Evolutionary conservation across 1,140 invertebrate species (phyloP), one percentile per base, ranked within the genome.

Genomic region (Kradibia gibbosae): DNA sequence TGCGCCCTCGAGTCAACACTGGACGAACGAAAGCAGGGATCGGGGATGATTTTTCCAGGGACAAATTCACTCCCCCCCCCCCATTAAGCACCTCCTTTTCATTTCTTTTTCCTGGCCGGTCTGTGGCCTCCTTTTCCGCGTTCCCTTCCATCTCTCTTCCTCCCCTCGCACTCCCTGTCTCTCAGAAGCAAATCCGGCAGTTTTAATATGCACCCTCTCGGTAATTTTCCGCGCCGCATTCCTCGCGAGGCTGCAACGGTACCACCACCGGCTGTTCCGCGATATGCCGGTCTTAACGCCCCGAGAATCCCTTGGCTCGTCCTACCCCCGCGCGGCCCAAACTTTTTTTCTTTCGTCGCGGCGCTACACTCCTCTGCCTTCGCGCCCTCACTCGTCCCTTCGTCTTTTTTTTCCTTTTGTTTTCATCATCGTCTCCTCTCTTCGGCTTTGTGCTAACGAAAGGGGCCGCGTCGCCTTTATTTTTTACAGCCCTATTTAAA

Each of bases 131-230:
- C 55, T 60, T 36, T 25, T 36, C 20, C 62, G 31, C 7, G 13
- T 83, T 77, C 82, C 84, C 13, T 81, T 81, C 84, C 80, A 82
- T 82, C 85, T 75, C 70, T 28, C 25, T 13, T 34, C 62, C 13
- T 5, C 4, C 11, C 34, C 31, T 20, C 62, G 31, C 17, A 5
- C 31, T 34, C 31, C 62, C 62, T 34, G 28, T 25, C 25, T 90
- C 89, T 89, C 85, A 83, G 87, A 84, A 88, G 89, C 90, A 90
- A 90, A 90, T 91, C 89, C 89, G 89, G 87, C 87, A 86, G 90
- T 91, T 91, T 91, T 91, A 91, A 91, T 91, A 91, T 90, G 89
- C 89, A 86, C 89, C 88, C 86, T 89, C 89, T 88, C 86, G 86
- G 88, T 88, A 90, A 90, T 90, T 90, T 90, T 87, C 89, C 85